Percentiles rank a stretch among this genome's conserved stretches.
Evolutionary conservation across 2,797 vertebrate species (phyloP).

Genomic region (Helarctos malayanus): DNA sequence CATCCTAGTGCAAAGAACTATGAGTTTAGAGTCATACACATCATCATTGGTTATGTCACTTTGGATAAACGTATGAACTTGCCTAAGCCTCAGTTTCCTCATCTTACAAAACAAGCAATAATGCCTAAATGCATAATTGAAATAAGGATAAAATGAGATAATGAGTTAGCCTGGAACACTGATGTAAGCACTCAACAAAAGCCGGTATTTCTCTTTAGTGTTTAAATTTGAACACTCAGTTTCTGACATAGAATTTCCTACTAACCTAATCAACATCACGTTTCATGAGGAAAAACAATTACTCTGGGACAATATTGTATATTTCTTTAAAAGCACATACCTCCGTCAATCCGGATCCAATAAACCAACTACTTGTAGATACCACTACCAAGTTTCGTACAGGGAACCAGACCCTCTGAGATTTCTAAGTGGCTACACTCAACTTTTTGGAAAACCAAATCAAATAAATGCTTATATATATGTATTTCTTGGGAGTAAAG

Average conservation of each 20-base stretch:
- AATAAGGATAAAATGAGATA: neutral
- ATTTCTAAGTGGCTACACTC: neutral
- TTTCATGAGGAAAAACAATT: constrained; percentile 29
- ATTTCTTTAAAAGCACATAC: neutral
- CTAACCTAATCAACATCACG: neutral
- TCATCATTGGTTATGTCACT: neutral
- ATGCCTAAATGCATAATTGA: neutral
- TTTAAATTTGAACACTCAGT: neutral
- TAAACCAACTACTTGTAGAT: neutral
- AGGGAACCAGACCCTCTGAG: neutral
- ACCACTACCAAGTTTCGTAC: neutral
- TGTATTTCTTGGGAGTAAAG: neutral
- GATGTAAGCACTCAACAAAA: neutral
- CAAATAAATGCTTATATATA: neutral
- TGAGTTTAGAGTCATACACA: neutral
- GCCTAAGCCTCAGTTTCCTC: neutral
- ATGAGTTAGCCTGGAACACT: neutral
- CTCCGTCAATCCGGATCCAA: neutral
- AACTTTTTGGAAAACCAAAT: constrained; percentile 15
- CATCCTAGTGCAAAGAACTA: neutral
- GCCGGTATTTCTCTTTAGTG: neutral
- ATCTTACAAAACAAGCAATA: neutral
- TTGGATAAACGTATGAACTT: neutral
- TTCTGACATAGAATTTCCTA: neutral
- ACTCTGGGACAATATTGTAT: neutral